Base-by-base conservation (phyloP, 1,140 invertebrate species). In the Hypothenemus hampei region DNA sequence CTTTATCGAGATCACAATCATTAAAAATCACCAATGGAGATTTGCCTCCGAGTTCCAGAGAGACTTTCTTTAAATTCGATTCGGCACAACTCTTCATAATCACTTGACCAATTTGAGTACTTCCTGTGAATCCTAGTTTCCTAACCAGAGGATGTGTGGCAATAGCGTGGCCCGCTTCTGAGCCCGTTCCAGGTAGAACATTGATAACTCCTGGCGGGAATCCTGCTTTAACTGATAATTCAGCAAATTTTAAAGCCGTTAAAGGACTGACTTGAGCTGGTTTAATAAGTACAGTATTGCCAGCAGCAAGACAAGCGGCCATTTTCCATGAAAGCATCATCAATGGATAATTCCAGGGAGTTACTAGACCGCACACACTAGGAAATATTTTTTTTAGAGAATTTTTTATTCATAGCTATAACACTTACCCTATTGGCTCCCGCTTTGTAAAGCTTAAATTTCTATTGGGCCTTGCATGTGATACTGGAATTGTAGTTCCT, bases 261-360 rank as follows among this genome's bases (percentile, higher is more conserved):
- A 97, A 72, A 0, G 93, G 92, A 37, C 85, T 89, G 11, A 92
- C 88, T 67, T 96, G 93, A 0, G 95, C 94, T 0, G 93, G 89
- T 71, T 98, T 98, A 75, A 98, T 88, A 0, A 98, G 83, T 10
- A 96, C 85, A 0, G 86, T 90, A 65, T 97, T 98, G 8, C 95
- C 94, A 15, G 90, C 90, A 0, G 93, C 89, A 15, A 99, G 75
- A 58, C 95, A 97, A 0, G 96, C 94, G 0, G 92, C 95, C 79
- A 98, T 86, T 69, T 99, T 98, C 94, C 94, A 98, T 0, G 93
- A 91, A n/a, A 95, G 76, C 94, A 99, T 98, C 80, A 97, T 85
- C 6, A 98, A 69, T 0, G 95, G 94, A 69, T 97, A 99, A 69
- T 98, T 98, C 96, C 95, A 98, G 0, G 95, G 95, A 3, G 95